Conservation (phyloP, 64 coral and sea anemone genomes). For the Dendronephthya gigantea region DNA sequence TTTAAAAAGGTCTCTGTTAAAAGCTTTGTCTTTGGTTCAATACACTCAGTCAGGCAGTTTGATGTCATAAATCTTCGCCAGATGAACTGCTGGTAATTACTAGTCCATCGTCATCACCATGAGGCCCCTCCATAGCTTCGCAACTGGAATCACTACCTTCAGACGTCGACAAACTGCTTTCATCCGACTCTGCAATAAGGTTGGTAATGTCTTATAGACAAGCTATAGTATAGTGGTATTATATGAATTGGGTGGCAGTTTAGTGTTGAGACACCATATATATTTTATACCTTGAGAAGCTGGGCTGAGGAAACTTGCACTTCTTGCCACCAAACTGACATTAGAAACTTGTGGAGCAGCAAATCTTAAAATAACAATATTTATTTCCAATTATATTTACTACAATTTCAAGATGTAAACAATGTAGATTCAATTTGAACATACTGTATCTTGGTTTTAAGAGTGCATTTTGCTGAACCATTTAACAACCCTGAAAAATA, state of each 20-base stretch:
- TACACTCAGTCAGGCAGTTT: neutral
- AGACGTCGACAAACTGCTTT: neutral
- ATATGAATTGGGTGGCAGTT: neutral
- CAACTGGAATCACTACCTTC: slow-evolving; percentile 14
- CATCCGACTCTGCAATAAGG: neutral
- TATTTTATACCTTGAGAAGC: neutral
- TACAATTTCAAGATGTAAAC: neutral
- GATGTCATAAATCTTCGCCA: neutral
- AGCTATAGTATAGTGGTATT: neutral
- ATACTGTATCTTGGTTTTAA: neutral
- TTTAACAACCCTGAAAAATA: neutral
- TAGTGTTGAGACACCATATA: neutral
- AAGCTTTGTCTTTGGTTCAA: neutral
- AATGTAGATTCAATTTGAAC: neutral
- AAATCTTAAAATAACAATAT: slow-evolving; percentile 6
- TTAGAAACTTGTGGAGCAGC: neutral
- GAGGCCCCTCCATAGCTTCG: slow-evolving; percentile 18
- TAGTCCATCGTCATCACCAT: slow-evolving; percentile 13
- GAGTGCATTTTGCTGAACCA: neutral
- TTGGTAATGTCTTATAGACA: neutral
- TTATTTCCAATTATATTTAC: neutral
- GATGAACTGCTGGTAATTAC: neutral
- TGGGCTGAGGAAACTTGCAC: neutral
- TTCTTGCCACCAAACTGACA: neutral
- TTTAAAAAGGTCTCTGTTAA: neutral